phyloP scores from a whole-genome alignment of 2,113 vertebrate species.

The Azemiops feae region DNA sequence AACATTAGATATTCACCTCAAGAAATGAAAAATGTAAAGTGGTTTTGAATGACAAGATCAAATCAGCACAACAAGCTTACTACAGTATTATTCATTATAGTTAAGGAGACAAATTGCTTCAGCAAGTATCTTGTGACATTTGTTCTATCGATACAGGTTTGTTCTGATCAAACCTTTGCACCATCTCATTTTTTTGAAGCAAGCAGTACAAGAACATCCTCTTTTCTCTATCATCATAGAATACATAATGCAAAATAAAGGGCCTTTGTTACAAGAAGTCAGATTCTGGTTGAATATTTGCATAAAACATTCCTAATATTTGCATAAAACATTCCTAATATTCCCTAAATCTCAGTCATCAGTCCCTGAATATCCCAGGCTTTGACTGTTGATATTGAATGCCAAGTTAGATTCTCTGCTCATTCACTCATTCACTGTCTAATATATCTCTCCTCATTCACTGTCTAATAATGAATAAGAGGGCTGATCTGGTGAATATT shows the following conservation, averaged over 20 bases:
- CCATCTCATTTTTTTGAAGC: background rate
- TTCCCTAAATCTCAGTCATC: background rate
- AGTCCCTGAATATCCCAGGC: background rate
- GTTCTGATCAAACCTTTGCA: background rate
- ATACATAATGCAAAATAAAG: background rate
- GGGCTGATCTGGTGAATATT: background rate
- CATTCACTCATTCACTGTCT: too few species aligned
- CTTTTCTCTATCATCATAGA: background rate
- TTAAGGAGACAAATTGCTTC: background rate
- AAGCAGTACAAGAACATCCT: background rate
- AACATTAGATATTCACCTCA: background rate
- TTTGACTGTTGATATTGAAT: background rate
- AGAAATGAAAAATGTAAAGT: background rate
- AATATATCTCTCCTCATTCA: background rate
- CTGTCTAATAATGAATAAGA: background rate
- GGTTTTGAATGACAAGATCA: background rate
- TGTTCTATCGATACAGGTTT: background rate
- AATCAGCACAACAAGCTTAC: background rate
- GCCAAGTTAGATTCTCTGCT: background rate
- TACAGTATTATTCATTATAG: background rate
- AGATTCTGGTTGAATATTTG: background rate
- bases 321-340: background rate
- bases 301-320: background rate
- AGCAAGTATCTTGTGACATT: background rate
- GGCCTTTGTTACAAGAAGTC: background rate